Evolutionary conservation across 1,140 invertebrate species (phyloP), one percentile per base, ranked within the genome.

Genomic region (Aphaenogaster ashmeadi): DNA sequence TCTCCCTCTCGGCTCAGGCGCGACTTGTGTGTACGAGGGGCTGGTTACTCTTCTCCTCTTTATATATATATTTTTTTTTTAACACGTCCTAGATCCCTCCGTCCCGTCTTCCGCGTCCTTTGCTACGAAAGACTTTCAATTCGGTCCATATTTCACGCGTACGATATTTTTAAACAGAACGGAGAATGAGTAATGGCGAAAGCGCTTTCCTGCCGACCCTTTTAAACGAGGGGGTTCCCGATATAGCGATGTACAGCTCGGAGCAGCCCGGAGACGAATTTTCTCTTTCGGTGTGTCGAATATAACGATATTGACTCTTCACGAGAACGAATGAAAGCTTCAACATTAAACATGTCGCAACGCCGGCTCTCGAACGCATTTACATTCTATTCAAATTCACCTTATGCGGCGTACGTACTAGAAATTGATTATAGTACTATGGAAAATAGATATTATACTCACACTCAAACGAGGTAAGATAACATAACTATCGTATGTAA

Each of bases 61-160:
- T n/a, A 62, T 62, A 60, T 77, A 77, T 77, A 58, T 64, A 62
- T 60, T 71, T 58, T 83, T 74, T 88, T 90, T 88, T 79, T 60
- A 81, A 71, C 87, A 83, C 87, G 69, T 90, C 86, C 74, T 79
- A 71, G 87, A 87, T 81, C 87, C 79, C 84, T 91, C 69, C n/a
- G 13, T 60, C 67, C 41, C 11, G 50, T 80, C 58, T 75, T 80
- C 85, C 74, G 58, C 47, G 56, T 87, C 62, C 67, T 85, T 52
- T 60, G 41, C 75, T 41, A 47, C 74, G 89, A 84, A 91, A 88
- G 89, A 92, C 87, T 89, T 91, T 91, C 88, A 90, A 93, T 92
- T 93, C 91, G 71, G 62, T 89, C 89, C 91, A 91, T 93, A 92
- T 92, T 93, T 93, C 90, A 93, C 90, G 87, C 86, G 64, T 74